These are phyloP conservation scores for Panzeria rudis DNA, from an alignment of 2,888 invertebrate species.

Conservation along the genomic window DNA sequence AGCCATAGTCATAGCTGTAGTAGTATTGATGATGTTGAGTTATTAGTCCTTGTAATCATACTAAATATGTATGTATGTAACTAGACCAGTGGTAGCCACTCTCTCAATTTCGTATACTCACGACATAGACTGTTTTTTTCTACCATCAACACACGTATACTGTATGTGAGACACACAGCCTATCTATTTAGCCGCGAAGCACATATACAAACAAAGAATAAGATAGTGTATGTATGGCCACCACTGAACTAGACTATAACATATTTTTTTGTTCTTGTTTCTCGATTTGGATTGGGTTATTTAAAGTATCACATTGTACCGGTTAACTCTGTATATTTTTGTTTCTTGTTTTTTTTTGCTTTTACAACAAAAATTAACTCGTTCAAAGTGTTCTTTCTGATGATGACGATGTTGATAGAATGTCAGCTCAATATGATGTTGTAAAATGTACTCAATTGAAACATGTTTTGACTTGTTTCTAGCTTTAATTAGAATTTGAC, in stretches of 20 bases:
- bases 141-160: too few relatives aligned
- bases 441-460: conserved; percentile 69
- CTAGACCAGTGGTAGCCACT: too few relatives aligned
- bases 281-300: conserved; percentile 40
- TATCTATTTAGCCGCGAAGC: too few relatives aligned
- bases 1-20: conserved; percentile 11
- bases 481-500: conserved; percentile 72
- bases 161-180: too few relatives aligned
- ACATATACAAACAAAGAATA: too few relatives aligned
- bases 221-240: too few relatives aligned
- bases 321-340: conserved; percentile 27
- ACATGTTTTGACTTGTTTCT: conserved; percentile 65
- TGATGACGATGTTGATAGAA: conserved; percentile 47
- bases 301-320: conserved; percentile 45
- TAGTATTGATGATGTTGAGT: conserved; percentile 14
- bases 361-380: conserved; percentile 43
- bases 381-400: conserved; percentile 39
- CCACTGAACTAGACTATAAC: too few relatives aligned
- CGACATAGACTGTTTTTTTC: too few relatives aligned
- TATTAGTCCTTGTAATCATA: conserved; percentile 48
- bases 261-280: background rate
- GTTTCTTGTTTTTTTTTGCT: conserved; percentile 8
- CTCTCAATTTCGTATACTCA: too few relatives aligned
- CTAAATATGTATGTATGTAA: background rate
- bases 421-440: conserved; percentile 61